Conservation (phyloP, 2,113 vertebrate species). For the Rattus rattus region DNA sequence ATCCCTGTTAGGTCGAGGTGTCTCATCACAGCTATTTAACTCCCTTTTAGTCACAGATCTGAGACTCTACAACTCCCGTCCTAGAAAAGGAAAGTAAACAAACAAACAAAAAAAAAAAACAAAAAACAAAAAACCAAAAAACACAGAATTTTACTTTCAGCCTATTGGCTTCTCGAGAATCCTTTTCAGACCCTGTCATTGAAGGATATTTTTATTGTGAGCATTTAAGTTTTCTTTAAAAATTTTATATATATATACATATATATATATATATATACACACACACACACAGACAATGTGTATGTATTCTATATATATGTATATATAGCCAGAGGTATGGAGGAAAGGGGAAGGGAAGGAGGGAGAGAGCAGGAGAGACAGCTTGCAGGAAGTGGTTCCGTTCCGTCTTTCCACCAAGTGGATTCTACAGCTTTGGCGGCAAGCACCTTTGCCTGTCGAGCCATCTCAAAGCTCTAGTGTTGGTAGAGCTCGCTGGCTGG, state of each 20-base stretch:
- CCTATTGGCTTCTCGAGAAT: not conserved
- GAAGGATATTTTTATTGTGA: not conserved
- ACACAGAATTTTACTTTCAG: not conserved
- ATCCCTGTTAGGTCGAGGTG: not conserved
- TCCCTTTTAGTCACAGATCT: constrained; percentile 1
- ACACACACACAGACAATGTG: not conserved
- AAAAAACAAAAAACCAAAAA: not conserved
- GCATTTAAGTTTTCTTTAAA: not conserved
- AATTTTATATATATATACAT: too few relatives aligned
- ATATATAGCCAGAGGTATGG: not conserved
- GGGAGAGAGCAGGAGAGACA: not conserved
- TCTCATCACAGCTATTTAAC: not conserved
- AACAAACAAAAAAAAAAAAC: not conserved
- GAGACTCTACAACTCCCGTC: not conserved
- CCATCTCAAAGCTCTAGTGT: not conserved
- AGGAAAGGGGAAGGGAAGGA: not conserved
- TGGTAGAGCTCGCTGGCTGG: not conserved
- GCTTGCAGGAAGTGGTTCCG: not conserved
- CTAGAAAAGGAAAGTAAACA: not conserved
- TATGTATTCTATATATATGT: not conserved
- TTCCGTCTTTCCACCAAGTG: not conserved
- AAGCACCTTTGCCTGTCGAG: not conserved
- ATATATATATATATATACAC: not conserved
- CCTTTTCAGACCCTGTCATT: not conserved
- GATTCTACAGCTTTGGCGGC: not conserved